phyloP scores from a whole-genome alignment of 2,113 vertebrate species.

The Setophaga kirtlandii region DNA sequence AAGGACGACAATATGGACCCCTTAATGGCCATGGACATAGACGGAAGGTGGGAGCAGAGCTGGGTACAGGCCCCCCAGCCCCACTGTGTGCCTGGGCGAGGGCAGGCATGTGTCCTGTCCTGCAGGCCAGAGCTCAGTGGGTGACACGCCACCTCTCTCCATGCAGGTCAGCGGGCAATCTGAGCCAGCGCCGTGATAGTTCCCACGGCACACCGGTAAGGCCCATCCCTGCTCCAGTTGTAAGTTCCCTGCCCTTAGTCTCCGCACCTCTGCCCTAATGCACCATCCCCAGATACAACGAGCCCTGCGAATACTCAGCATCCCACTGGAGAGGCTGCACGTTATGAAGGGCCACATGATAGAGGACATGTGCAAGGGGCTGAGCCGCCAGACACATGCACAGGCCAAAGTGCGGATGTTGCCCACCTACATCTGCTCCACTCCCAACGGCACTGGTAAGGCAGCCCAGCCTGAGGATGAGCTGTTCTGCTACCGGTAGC shows the following conservation, averaged over 20 bases:
- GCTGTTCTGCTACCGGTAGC: neutral
- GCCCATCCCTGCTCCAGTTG: neutral
- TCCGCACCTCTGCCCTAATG: neutral
- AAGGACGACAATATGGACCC: neutral
- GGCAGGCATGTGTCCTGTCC: neutral
- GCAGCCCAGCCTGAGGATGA: neutral
- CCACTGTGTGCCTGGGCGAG: neutral
- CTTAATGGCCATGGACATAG: neutral
- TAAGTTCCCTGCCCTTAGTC: neutral
- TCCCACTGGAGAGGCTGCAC: constrained; percentile 69
- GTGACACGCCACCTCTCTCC: neutral
- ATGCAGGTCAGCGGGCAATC: neutral
- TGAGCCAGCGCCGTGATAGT: rapidly evolving
- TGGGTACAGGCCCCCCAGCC: no score
- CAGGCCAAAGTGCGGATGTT: constrained; percentile 80
- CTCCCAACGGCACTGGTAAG: constrained; percentile 84
- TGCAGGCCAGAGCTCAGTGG: rapidly evolving
- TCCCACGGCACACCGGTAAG: neutral
- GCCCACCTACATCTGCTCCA: constrained; percentile 84
- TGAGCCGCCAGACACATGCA: constrained; percentile 60
- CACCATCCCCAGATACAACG: constrained; percentile 66
- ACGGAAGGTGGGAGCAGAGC: constrained; percentile 14
- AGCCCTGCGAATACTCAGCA: constrained; percentile 66
- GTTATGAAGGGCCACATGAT: constrained; percentile 73
- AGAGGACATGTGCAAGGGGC: constrained; percentile 71